A percentile compares a stretch with the other conserved stretches of the same genome.
Evolutionary conservation across 2,797 vertebrate genomes (phyloP).

Genomic region (Yasuhikotakia modesta): DNA sequence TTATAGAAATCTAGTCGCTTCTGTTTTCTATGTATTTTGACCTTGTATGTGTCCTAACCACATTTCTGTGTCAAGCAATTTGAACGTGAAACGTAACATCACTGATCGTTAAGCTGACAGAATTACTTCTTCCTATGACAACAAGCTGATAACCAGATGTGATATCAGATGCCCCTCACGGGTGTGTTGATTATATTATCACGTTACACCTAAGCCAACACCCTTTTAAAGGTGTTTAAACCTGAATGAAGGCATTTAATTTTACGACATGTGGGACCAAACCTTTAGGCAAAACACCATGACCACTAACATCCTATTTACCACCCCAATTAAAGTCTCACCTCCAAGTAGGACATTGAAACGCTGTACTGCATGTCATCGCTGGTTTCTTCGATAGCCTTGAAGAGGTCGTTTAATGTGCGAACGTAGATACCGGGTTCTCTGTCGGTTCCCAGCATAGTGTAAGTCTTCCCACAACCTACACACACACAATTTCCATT

Average conservation of each 20-base stretch:
- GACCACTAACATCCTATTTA: neutral
- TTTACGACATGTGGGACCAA: neutral
- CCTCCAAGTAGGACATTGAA: conserved; percentile 94
- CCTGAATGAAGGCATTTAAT: conserved; percentile 7
- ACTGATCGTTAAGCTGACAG: conserved; percentile 1
- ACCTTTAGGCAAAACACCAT: neutral
- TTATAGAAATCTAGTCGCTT: conserved; percentile 4
- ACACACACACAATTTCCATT: conserved; percentile 15
- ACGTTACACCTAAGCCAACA: conserved; percentile 13
- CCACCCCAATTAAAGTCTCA: conserved; percentile 54
- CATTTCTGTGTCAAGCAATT: neutral
- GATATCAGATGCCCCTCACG: neutral
- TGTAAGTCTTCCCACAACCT: conserved; percentile 96
- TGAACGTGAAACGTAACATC: neutral
- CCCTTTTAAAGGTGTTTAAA: neutral
- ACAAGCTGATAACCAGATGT: conserved; percentile 24
- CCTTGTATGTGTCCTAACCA: neutral
- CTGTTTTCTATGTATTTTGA: neutral
- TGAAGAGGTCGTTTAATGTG: conserved; percentile 88
- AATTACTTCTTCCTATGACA: neutral
- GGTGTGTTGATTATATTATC: conserved; percentile 13
- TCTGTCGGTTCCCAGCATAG: conserved; percentile 90
- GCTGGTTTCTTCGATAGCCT: conserved; percentile 87
- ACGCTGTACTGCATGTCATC: conserved; percentile 87
- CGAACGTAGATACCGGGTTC: conserved; percentile 90